Percentiles rank a stretch among this genome's conserved stretches.
Evolutionary conservation across 64 coral and sea anemone species (phyloP).

Genomic region (Actinia equina): DNA sequence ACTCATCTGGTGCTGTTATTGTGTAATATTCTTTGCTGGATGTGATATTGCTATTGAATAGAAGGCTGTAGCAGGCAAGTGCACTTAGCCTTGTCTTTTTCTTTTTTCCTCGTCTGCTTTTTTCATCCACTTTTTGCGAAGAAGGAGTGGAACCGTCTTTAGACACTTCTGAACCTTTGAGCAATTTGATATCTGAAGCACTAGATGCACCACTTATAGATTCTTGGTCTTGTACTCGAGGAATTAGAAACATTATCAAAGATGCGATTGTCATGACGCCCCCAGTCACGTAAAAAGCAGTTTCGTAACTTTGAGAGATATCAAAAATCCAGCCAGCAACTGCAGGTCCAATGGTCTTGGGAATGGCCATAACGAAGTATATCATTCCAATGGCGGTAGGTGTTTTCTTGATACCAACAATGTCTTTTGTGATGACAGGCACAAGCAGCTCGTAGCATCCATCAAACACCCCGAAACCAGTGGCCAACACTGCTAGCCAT

Average conservation of each 20-base stretch:
- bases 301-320: slow-evolving; percentile 16
- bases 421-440: slow-evolving; percentile 34
- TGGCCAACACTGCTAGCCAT: slow-evolving; percentile 24
- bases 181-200: not conserved
- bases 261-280: slow-evolving; percentile 24
- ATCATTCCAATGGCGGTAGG: slow-evolving; percentile 18
- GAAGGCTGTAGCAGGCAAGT: not conserved
- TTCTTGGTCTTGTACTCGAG: not conserved
- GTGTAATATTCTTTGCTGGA: not conserved
- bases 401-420: slow-evolving; percentile 14
- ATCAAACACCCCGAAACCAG: slow-evolving; percentile 24
- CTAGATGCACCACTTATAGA: not conserved
- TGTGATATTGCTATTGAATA: not conserved
- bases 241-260: slow-evolving; percentile 30
- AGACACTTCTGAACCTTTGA: not conserved
- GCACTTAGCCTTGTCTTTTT: not conserved
- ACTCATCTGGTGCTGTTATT: not conserved
- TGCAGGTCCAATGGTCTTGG: slow-evolving; percentile 43
- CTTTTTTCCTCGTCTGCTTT: not conserved
- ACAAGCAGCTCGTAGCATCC: slow-evolving; percentile 47
- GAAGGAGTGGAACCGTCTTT: not conserved
- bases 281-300: slow-evolving; percentile 45
- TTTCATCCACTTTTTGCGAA: not conserved
- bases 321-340: slow-evolving; percentile 45
- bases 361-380: slow-evolving; percentile 38